Base-by-base conservation (phyloP, 1,140 invertebrate genomes). In the Diprion similis region DNA sequence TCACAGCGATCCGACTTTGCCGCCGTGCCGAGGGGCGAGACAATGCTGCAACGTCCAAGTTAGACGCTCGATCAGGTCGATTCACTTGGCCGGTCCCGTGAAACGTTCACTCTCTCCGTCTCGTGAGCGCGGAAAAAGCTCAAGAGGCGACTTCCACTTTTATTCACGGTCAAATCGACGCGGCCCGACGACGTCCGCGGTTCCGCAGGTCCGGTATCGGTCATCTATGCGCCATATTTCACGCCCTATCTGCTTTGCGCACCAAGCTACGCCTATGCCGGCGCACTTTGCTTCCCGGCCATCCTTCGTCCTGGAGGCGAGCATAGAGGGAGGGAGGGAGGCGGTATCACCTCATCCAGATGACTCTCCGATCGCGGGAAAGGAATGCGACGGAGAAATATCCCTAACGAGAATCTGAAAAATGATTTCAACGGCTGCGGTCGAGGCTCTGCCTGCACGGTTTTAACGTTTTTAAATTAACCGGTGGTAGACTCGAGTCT, bases 191-290 rank as follows among this genome's bases (percentile, higher is more conserved):
- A 37, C 24, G 24, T 37, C 24, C 24, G 24, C 24, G 24, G 24
- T 59, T 17, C 11, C 24, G 24, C 24, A 59, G 51, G 51, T 59
- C 80, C 70, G 78, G 77, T 83, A 83, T 83, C 81, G 80, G 78
- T 82, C 83, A 83, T 84, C 82, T 82, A 77, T 74, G 78, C 73
- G 78, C 80, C 77, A 83, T 84, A 84, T 84, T 84, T 84, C 83
- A 82, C 78, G 78, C 75, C 78, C 82, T 84, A 84, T 84, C 83
- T 81, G 73, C 79, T 80, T 80, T 10, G 76, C 72, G 70, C 75
- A 45, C 47, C 11, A 64, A 71, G 75, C 64, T 73, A 73, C 77
- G 78, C 76, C 78, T 79, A 74, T 73, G 73, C 76, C 69, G 75
- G 73, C 68, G 11, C 46, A 37, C 70, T 45, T 71, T 59, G 70